Conservation (phyloP, 2,888 invertebrate genomes). For the Andrena bucephala region DNA sequence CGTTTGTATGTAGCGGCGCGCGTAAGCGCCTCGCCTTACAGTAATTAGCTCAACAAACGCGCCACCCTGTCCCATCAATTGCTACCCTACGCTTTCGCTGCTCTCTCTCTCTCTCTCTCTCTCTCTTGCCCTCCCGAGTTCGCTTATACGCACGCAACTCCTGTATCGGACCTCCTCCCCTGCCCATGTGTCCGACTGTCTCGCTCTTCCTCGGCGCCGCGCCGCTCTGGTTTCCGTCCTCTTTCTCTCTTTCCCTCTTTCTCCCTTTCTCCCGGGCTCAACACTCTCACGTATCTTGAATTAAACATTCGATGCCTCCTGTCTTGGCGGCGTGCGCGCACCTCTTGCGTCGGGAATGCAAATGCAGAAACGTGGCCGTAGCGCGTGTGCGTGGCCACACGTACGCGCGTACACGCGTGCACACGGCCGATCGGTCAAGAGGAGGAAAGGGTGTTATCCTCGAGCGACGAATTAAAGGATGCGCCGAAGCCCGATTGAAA, state of each 20-base stretch:
- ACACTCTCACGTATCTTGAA: constrained; percentile 80
- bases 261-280: constrained; percentile 41
- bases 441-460: constrained; percentile 74
- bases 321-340: constrained; percentile 81
- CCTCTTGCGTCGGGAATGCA: constrained; percentile 80
- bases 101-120: constrained; percentile 38
- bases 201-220: constrained; percentile 37
- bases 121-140: constrained; percentile 7
- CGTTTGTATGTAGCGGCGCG: constrained; percentile 85
- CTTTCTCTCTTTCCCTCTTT: constrained; percentile 24
- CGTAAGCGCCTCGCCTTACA: constrained; percentile 84
- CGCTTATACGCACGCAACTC: constrained; percentile 56
- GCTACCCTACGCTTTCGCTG: constrained; percentile 79
- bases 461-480: constrained; percentile 79
- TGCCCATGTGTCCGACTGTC: constrained; percentile 26
- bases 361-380: constrained; percentile 71
- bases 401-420: constrained; percentile 24
- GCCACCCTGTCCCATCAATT: constrained; percentile 85
- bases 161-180: constrained; percentile 40
- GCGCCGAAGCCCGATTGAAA: constrained; percentile 74
- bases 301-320: constrained; percentile 84
- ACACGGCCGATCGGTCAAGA: constrained; percentile 12
- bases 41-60: constrained; percentile 85
- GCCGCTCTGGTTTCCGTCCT: constrained; percentile 35
- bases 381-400: constrained; percentile 29